Percentiles rank a stretch among this genome's conserved stretches.
phyloP scores from a whole-genome alignment of 1,140 invertebrate genomes.

The Zaprionus taronus region DNA sequence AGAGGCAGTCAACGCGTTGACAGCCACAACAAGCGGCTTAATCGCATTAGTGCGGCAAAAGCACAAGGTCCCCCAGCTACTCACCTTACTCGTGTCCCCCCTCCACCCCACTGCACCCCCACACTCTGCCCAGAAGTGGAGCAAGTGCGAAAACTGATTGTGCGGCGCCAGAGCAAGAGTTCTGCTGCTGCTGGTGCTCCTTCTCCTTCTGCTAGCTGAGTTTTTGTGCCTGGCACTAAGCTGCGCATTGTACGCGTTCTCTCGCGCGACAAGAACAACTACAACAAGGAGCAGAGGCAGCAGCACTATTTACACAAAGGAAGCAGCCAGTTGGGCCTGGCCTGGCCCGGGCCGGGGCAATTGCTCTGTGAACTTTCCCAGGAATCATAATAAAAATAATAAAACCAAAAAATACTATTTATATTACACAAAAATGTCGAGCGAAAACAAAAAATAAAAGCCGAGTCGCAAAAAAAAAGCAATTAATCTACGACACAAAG shows the following conservation, averaged over 20 bases:
- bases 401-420: slow-evolving; percentile 64
- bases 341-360: slow-evolving; percentile 29
- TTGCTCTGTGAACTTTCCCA: slow-evolving; percentile 45
- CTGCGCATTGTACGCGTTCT: slow-evolving; percentile 57
- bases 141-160: slow-evolving; percentile 81
- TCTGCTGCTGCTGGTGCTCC: not conserved
- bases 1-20: slow-evolving; percentile 77
- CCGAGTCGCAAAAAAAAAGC: slow-evolving; percentile 52
- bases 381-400: slow-evolving; percentile 21
- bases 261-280: slow-evolving; percentile 30
- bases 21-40: slow-evolving; percentile 83
- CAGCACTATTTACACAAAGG: slow-evolving; percentile 75
- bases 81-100: not conserved
- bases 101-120: too few species aligned
- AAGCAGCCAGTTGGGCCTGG: slow-evolving; percentile 46
- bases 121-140: slow-evolving; percentile 1
- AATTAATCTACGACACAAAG: slow-evolving; percentile 80
- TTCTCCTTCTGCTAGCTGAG: not conserved
- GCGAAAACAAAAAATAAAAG: slow-evolving; percentile 22
- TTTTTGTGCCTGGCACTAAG: slow-evolving; percentile 50
- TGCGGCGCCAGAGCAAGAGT: slow-evolving; percentile 47
- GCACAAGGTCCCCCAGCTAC: slow-evolving; percentile 16
- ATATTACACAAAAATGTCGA: slow-evolving; percentile 77
- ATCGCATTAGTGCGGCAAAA: slow-evolving; percentile 74
- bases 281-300: slow-evolving; percentile 28